These are phyloP conservation scores for Pyrrhosoma nymphula DNA, from an alignment of 2,888 invertebrate genomes.

Conservation along the genomic window DNA sequence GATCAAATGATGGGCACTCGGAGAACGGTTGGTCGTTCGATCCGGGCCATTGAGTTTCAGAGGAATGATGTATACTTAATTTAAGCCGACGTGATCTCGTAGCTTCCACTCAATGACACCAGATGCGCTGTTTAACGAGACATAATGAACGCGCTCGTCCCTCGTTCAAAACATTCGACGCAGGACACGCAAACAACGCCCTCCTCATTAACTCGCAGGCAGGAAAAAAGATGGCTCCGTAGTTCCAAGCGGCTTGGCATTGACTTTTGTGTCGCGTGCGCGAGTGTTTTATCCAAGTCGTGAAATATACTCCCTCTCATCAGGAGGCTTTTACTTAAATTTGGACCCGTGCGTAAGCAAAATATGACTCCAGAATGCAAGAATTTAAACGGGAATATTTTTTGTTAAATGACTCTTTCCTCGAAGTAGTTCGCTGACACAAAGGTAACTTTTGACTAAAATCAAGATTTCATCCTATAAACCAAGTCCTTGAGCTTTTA, in stretches of 20 bases:
- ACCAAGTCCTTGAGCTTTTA: too few species aligned
- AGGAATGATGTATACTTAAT: not conserved
- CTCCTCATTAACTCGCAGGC: not conserved
- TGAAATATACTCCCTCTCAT: not conserved
- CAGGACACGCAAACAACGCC: not conserved
- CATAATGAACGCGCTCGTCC: not conserved
- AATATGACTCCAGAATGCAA: not conserved
- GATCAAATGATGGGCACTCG: not conserved
- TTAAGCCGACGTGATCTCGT: not conserved
- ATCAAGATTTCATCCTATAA: too few species aligned
- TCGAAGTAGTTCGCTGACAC: too few species aligned
- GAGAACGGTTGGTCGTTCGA: not conserved
- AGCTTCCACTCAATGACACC: not conserved
- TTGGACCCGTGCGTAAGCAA: not conserved
- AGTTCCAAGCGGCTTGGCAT: not conserved
- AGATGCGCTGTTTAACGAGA: not conserved
- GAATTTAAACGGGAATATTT: too few species aligned
- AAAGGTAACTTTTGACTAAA: too few species aligned
- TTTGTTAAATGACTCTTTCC: too few species aligned
- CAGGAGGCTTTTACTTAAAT: not conserved
- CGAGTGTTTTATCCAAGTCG: not conserved
- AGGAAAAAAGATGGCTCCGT: not conserved
- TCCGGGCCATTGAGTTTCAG: not conserved
- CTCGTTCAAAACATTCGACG: not conserved
- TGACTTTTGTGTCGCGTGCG: not conserved